Conservation (phyloP, 2,113 vertebrate species). For the Callocephalon fimbriatum region DNA sequence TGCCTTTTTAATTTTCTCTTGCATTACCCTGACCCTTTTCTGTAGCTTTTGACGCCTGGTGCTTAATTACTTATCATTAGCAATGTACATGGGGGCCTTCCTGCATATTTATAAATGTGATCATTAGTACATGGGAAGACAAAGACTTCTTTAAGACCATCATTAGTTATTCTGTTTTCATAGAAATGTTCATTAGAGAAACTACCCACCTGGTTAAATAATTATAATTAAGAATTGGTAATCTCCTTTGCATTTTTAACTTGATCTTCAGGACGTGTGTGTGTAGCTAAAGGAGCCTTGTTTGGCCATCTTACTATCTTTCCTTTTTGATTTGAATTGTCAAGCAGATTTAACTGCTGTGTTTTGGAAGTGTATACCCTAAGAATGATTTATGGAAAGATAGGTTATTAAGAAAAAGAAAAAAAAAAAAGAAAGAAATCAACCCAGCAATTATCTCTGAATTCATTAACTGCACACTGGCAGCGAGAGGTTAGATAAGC, state of each 20-base stretch:
- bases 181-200: conserved; percentile 87
- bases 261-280: conserved; percentile 62
- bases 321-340: conserved; percentile 60
- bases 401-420: conserved; percentile 16
- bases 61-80: conserved; percentile 90
- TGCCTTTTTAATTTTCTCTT: conserved; percentile 85
- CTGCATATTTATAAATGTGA: conserved; percentile 87
- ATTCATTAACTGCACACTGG: conserved; percentile 42
- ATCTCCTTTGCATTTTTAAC: conserved; percentile 83
- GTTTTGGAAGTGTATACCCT: conserved; percentile 59
- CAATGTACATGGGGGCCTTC: conserved; percentile 83
- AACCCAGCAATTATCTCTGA: conserved; percentile 57
- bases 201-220: conserved; percentile 88
- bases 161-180: conserved; percentile 89
- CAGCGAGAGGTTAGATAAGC: conserved; percentile 50
- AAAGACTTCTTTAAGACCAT: conserved; percentile 85
- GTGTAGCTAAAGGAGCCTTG: conserved; percentile 59
- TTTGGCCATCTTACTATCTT: conserved; percentile 62
- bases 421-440: neutral
- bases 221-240: conserved; percentile 85
- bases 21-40: conserved; percentile 82
- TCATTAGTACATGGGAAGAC: conserved; percentile 87
- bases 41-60: conserved; percentile 83
- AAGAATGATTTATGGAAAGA: conserved; percentile 56
- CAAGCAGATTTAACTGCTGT: conserved; percentile 57